phyloP scores from a whole-genome alignment of 2,797 vertebrate species.

The Bradypus variegatus region DNA sequence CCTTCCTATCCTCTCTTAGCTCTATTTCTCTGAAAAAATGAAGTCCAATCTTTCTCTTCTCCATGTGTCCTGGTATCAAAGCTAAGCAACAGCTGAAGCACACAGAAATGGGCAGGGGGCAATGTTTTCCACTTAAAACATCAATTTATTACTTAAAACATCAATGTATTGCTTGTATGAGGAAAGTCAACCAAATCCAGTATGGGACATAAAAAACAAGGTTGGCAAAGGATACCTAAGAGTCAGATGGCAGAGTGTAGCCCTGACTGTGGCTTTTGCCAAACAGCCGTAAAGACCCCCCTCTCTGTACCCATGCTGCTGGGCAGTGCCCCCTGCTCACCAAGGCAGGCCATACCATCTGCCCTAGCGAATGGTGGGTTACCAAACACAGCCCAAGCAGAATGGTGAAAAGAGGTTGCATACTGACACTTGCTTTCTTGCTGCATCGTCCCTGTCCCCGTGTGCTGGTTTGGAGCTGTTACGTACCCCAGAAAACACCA shows the following conservation, averaged over 20 bases:
- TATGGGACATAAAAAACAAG: background rate
- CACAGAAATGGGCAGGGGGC: background rate
- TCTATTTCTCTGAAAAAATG: background rate
- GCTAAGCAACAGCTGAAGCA: background rate
- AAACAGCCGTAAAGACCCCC: accelerated
- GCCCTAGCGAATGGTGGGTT: background rate
- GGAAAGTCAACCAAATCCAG: background rate
- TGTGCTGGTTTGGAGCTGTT: too few species aligned
- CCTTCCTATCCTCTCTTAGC: background rate
- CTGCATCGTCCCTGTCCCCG: background rate
- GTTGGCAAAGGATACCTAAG: background rate
- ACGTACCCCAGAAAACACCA: too few species aligned
- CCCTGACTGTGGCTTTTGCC: background rate
- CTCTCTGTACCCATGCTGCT: background rate
- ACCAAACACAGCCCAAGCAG: background rate
- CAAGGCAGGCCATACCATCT: background rate
- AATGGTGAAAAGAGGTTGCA: too few species aligned
- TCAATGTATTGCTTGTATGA: background rate
- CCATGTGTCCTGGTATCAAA: background rate
- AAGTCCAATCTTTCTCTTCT: background rate
- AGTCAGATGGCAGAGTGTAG: background rate
- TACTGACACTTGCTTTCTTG: background rate
- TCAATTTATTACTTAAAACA: background rate
- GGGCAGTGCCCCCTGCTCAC: background rate
- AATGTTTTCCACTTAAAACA: background rate